Evolutionary conservation across 2,888 invertebrate species (phyloP), one percentile per base, ranked within the genome.

Genomic region (Nipponacmea schrenckii): DNA sequence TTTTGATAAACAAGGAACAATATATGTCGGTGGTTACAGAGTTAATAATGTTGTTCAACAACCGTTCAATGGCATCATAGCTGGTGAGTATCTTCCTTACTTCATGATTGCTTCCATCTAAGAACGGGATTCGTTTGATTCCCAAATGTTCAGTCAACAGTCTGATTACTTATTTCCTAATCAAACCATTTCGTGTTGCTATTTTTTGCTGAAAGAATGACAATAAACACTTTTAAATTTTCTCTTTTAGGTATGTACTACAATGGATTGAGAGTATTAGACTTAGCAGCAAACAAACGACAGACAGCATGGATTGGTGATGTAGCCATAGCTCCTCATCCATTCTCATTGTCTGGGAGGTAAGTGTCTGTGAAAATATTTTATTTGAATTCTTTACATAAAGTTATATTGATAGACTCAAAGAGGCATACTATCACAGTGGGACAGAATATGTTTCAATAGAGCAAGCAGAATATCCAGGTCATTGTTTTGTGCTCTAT

Each of bases 51-150:
- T 80, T n/a, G 70, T 72, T 27, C 73, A 75, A 10, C 77, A 76
- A 17, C 81, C 70, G 12, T 84, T 84, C 71, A 80, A 86, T 71
- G 88, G 88, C 14, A 88, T 88, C 68, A 79, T 88, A 67, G 87
- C 86, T 74, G 88, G 88, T 87, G 72, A 68, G 76, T 62, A 12
- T 12, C 39, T 45, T 8, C 39, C 10, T 20, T 64, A 48, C 8
- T 64, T 62, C 26, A 48, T 65, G 44, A 44, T 70, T 5, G 62
- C 8, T 12, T 1, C 26, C 27, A 20, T 26, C 39, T n/a, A n/a
- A n/a, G n/a, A n/a, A n/a, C n/a, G n/a, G n/a, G 39, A 39, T 39
- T 39, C 10, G 31, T 39, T 39, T 8, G 8, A 39, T 8, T 39
- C 39, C 10, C 1, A 39, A 39, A 8, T 10, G 39, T 10, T 5